Percentiles rank a stretch among this genome's conserved stretches.
phyloP scores from a whole-genome alignment of 2,113 vertebrate genomes.

The Clarias magur region DNA sequence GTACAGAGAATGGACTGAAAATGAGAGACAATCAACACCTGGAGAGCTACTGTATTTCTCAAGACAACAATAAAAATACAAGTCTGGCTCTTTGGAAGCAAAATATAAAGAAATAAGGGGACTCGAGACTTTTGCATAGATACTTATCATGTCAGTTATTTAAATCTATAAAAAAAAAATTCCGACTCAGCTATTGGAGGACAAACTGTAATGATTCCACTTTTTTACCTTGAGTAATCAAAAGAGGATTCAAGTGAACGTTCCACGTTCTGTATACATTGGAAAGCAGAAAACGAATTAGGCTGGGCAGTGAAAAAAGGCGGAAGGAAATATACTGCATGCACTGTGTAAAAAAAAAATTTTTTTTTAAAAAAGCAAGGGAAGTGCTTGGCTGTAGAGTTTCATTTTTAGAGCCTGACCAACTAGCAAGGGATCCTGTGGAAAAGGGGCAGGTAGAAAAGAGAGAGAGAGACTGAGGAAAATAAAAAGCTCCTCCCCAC shows the following conservation, averaged over 20 bases:
- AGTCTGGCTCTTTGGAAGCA: no score
- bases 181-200: background rate
- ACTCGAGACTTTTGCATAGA: no score
- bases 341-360: background rate
- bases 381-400: slow-evolving; percentile 34
- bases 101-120: no score
- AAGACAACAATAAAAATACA: no score
- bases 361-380: slow-evolving; percentile 18
- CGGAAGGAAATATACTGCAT: slow-evolving; percentile 18
- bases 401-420: slow-evolving; percentile 34
- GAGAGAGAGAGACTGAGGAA: background rate
- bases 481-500: slow-evolving; percentile 15
- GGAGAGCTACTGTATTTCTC: no score
- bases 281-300: slow-evolving; percentile 14
- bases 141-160: background rate
- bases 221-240: slow-evolving; percentile 14
- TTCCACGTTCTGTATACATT: slow-evolving; percentile 13
- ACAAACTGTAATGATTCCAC: slow-evolving; percentile 17
- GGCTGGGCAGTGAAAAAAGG: background rate
- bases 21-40: no score
- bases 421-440: slow-evolving; percentile 32
- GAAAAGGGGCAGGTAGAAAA: slow-evolving; percentile 26
- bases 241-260: slow-evolving; percentile 15
- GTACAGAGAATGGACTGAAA: no score
- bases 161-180: no score